phyloP scores from a whole-genome alignment of 2,113 vertebrate species.

The Solenodon paradoxus region DNA sequence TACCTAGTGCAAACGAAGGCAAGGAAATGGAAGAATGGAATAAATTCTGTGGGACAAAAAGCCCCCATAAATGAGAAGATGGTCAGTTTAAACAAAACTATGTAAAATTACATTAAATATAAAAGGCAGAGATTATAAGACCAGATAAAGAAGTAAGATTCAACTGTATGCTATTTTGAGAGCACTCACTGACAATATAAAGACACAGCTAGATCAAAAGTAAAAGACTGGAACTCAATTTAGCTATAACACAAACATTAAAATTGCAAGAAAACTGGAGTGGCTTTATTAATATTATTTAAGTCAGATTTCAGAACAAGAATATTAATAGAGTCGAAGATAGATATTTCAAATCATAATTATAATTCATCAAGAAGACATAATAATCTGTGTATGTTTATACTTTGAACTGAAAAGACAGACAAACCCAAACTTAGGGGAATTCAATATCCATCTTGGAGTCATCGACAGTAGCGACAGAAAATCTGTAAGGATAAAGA shows the following conservation, averaged over 20 bases:
- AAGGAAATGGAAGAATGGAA: neutral
- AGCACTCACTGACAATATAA: neutral
- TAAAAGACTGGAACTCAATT: neutral
- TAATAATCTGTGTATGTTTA: neutral
- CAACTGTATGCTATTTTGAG: no score
- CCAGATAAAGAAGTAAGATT: neutral
- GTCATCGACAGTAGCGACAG: neutral
- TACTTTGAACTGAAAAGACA: neutral
- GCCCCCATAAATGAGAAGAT: neutral
- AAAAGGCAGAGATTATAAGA: neutral
- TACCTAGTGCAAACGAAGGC: neutral
- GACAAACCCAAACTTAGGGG: neutral
- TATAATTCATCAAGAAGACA: neutral
- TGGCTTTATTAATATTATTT: neutral
- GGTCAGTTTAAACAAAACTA: neutral
- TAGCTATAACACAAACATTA: neutral
- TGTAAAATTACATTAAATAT: neutral
- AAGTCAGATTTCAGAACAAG: neutral
- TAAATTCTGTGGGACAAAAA: neutral
- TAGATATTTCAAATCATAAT: neutral
- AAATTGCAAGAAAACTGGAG: neutral
- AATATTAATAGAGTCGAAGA: neutral
- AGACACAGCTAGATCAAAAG: neutral
- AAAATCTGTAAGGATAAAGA: neutral
- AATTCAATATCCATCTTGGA: neutral